Conservation (phyloP, 2,888 invertebrate species). For the Erynnis tages region DNA sequence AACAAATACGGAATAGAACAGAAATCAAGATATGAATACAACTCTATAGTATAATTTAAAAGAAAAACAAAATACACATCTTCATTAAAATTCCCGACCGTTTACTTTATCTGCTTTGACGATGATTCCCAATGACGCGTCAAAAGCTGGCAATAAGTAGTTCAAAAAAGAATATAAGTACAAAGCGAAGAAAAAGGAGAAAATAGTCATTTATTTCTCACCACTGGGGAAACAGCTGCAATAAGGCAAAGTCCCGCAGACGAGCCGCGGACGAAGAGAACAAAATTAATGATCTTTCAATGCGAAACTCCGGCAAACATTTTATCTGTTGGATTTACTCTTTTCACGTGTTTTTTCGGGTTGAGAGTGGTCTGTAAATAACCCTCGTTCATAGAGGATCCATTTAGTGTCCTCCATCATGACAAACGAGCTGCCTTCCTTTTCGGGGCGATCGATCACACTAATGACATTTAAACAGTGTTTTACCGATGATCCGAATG, state of each 20-base stretch:
- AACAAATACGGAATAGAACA: too few relatives aligned
- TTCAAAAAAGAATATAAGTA: slow-evolving; percentile 15
- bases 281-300: slow-evolving; percentile 68
- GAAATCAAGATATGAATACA: background rate
- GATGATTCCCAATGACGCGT: slow-evolving; percentile 2
- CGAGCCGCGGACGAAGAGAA: slow-evolving; percentile 38
- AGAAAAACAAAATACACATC: too few relatives aligned
- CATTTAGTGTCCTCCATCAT: slow-evolving; percentile 65
- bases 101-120: too few relatives aligned
- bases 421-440: slow-evolving; percentile 69
- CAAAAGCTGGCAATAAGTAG: slow-evolving; percentile 1
- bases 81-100: too few relatives aligned
- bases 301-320: slow-evolving; percentile 57
- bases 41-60: too few relatives aligned
- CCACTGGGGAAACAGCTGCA: slow-evolving; percentile 36
- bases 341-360: slow-evolving; percentile 60
- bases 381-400: slow-evolving; percentile 61
- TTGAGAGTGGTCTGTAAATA: slow-evolving; percentile 63
- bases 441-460: slow-evolving; percentile 63
- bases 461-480: slow-evolving; percentile 68
- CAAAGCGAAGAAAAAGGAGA: slow-evolving; percentile 28
- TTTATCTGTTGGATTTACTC: slow-evolving; percentile 58
- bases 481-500: slow-evolving; percentile 50
- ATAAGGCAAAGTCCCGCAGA: slow-evolving; percentile 35
- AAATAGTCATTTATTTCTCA: slow-evolving; percentile 35